Evolutionary conservation across 2,113 vertebrate species (phyloP), one percentile per base, ranked within the genome.

Genomic region (Aplodontia rufa): DNA sequence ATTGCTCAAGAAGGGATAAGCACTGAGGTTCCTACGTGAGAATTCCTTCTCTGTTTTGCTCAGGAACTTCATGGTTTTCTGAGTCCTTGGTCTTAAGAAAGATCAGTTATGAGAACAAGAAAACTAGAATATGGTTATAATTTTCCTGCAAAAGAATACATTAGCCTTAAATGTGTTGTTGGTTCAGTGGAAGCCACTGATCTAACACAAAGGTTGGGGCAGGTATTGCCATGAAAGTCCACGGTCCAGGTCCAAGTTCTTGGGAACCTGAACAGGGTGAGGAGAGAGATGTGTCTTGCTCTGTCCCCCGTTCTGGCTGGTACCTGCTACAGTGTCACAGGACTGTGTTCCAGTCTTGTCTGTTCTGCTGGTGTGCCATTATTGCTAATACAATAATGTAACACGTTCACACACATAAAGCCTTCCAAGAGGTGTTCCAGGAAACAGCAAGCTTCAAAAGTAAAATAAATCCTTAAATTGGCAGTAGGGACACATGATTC

Each of bases 381-480:
- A 81, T 12, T 47, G 3, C 45, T 78, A 68, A 88, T 28, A 78
- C 53, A 71, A 91, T 66, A 84, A 81, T 68, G 71, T 26, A 87
- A 81, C 37, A 51, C 1, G 4, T 11, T 79, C 35, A 68, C 47
- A 45, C 12, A 32, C 24, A 81, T 22, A 53, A 60, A 42, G n/a
- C 5, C 6, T 22, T 7, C 13, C 13, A 47, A 58, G 58, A 35
- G 30, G 14, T 32, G 17, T 26, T 80, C 24, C 69, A 91, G 69
- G 72, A 85, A 85, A 42, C 3, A 76, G 32, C 64, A 60, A 69
- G 22, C 53, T 81, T 87, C 64, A 64, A 45, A 84, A 69, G 32
- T 28, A 83, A 93, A 94, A 60, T 72, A 94, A 71, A 62, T 72
- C 22, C 76, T 87, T 75, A 87, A 58, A 58, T 53, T 88, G 51